These are phyloP conservation scores for Tanytarsus gracilentus DNA, from an alignment of 2,888 invertebrate genomes.

Conservation along the genomic window DNA sequence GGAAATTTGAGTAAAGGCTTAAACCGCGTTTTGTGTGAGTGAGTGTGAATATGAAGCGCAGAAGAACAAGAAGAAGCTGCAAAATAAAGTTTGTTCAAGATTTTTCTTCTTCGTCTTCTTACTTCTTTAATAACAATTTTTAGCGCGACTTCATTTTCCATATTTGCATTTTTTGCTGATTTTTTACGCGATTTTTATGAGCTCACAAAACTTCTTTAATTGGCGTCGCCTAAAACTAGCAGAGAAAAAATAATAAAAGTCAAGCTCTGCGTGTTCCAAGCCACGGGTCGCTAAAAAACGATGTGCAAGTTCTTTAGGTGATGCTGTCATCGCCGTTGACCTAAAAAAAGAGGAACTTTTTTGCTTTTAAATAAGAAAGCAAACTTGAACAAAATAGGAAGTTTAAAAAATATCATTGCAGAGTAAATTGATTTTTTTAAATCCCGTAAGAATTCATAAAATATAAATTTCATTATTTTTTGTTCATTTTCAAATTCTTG, in stretches of 20 bases:
- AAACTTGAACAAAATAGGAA: no score
- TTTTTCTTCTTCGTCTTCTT: not conserved
- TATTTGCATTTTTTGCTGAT: not conserved
- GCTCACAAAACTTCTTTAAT: conserved; percentile 3
- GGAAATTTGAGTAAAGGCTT: conserved; percentile 13
- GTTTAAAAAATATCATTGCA: no score
- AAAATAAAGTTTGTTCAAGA: not conserved
- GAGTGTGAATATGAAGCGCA: not conserved
- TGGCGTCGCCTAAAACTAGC: not conserved
- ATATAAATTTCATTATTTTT: no score
- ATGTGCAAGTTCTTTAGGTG: not conserved
- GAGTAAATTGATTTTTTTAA: no score
- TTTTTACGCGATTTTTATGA: conserved; percentile 15
- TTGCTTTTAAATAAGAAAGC: no score
- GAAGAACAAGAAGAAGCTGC: no score
- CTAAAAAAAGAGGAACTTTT: no score
- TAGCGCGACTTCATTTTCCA: not conserved
- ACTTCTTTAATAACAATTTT: not conserved
- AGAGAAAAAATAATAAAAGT: not conserved
- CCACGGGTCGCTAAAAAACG: not conserved
- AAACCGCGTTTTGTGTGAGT: not conserved
- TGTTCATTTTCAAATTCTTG: no score
- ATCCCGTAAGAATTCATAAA: no score
- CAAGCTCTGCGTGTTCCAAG: not conserved
- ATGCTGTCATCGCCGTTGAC: no score